Evolutionary conservation across 2,113 vertebrate genomes (phyloP), one percentile per base, ranked within the genome.

Genomic region (Alligator sinensis): DNA sequence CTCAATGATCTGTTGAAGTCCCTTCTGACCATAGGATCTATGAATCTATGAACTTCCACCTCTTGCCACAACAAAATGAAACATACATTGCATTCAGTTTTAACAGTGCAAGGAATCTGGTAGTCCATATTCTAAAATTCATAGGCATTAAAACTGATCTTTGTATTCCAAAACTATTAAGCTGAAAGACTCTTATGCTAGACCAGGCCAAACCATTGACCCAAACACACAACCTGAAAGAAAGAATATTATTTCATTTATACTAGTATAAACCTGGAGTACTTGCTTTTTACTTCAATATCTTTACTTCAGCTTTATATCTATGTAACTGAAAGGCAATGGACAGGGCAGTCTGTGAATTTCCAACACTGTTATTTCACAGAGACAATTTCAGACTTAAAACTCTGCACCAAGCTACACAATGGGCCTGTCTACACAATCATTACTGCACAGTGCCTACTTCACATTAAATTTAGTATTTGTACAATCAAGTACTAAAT

Each of bases 331-430:
- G 75, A 82, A 62, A 74, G 63, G 68, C 25, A 78, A 15, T 88
- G 34, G 68, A 84, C 60, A 86, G 64, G 57, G 54, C 94, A 91
- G 85, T 14, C 38, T 70, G 77, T 54, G 90, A 88, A 85, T 19
- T 63, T 25, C 91, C 87, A 77, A 80, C 24, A 77, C 7, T 61
- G 84, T 38, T 21, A 79, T 94, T 95, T 90, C 93, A 89, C 89
- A 92, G 77, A 34, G 3, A 25, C 34, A 12, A 25, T 15, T 86
- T 93, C 82, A 89, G 34, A 27, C 54, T 72, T 63, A 81, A 59
- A 75, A 84, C 25, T 82, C 6, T 85, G 17, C 11, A 82, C 54
- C 79, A 47, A 47, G 9, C 47, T 47, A 47, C 47, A 47, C 47
- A 47, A 47, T 47, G 7, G 47, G 7, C 8, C 7, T 47, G 47